phyloP scores from a whole-genome alignment of 2,797 vertebrate genomes.

The Craterocephalus amniculus region DNA sequence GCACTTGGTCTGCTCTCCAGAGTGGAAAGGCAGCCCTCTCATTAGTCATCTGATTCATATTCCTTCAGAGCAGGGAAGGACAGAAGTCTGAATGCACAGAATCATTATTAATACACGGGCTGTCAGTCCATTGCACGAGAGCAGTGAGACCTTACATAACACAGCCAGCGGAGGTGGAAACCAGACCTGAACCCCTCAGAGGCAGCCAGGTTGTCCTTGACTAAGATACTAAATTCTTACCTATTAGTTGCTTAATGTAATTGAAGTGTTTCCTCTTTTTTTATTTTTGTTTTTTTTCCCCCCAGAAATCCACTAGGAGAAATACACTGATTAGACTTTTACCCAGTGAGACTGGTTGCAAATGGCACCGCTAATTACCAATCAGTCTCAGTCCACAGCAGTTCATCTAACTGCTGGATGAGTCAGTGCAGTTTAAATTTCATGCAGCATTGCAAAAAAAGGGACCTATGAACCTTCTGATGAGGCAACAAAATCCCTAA shows the following conservation, averaged over 20 bases:
- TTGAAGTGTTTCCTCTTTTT: slow-evolving; percentile 56
- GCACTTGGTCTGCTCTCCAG: slow-evolving; percentile 61
- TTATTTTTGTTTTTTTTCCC: too few species aligned
- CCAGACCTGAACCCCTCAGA: slow-evolving; percentile 42
- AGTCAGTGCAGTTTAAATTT: slow-evolving; percentile 71
- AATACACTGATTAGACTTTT: slow-evolving; percentile 74
- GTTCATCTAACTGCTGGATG: slow-evolving; percentile 66
- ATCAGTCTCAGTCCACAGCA: slow-evolving; percentile 79
- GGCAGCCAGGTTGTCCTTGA: slow-evolving; percentile 56
- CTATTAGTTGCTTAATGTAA: slow-evolving; percentile 76
- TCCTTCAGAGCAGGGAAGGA: slow-evolving; percentile 74
- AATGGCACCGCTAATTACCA: slow-evolving; percentile 81
- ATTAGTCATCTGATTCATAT: slow-evolving; percentile 80
- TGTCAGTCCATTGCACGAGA: slow-evolving; percentile 70
- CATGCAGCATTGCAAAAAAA: slow-evolving; percentile 66
- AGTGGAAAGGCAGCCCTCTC: slow-evolving; percentile 69
- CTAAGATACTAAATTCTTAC: slow-evolving; percentile 62
- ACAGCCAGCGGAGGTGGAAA: slow-evolving; percentile 41
- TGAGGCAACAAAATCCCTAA: slow-evolving; percentile 53
- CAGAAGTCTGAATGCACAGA: slow-evolving; percentile 72
- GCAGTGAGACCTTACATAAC: slow-evolving; percentile 73
- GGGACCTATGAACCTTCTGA: slow-evolving; percentile 69
- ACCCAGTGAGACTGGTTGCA: slow-evolving; percentile 74
- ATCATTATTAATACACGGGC: slow-evolving; percentile 80
- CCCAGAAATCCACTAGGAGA: slow-evolving; percentile 63